Percentiles rank a stretch among this genome's conserved stretches.
phyloP scores from a whole-genome alignment of 2,888 invertebrate genomes.

The Punctoribates punctum region DNA sequence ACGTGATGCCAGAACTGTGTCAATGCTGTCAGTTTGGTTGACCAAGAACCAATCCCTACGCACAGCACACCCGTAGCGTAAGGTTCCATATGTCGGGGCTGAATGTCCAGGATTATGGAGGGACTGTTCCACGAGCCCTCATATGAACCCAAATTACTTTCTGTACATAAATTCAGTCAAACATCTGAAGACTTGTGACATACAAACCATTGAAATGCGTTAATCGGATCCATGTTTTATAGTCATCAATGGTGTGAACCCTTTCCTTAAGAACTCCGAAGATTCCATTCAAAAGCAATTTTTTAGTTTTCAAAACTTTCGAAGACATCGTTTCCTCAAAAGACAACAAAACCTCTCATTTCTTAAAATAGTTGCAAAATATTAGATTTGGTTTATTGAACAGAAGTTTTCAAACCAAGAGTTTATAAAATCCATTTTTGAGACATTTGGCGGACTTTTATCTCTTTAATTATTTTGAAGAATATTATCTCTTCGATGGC shows the following conservation, averaged over 20 bases:
- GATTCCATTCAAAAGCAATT: conserved; percentile 11
- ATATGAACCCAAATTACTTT: neutral
- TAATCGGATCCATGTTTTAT: conserved; percentile 28
- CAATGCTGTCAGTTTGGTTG: neutral
- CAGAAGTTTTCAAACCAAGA: no score
- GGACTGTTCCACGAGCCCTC: neutral
- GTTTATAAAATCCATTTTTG: no score
- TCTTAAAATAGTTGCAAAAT: no score
- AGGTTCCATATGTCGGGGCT: neutral
- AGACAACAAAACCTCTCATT: no score
- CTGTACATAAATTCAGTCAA: neutral
- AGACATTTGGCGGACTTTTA: no score
- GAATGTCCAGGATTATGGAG: neutral
- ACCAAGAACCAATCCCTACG: neutral
- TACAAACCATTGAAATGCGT: neutral
- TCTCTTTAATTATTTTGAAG: no score
- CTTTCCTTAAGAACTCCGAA: neutral
- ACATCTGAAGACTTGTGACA: neutral
- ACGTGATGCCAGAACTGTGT: conserved; percentile 1
- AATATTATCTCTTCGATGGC: no score
- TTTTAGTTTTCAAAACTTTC: neutral
- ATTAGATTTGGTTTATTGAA: no score
- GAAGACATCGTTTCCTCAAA: conserved; percentile 25
- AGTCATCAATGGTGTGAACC: neutral
- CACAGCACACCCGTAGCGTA: conserved; percentile 1